phyloP scores from a whole-genome alignment of 1,140 invertebrate species.

The Dolichoris vasculosae region DNA sequence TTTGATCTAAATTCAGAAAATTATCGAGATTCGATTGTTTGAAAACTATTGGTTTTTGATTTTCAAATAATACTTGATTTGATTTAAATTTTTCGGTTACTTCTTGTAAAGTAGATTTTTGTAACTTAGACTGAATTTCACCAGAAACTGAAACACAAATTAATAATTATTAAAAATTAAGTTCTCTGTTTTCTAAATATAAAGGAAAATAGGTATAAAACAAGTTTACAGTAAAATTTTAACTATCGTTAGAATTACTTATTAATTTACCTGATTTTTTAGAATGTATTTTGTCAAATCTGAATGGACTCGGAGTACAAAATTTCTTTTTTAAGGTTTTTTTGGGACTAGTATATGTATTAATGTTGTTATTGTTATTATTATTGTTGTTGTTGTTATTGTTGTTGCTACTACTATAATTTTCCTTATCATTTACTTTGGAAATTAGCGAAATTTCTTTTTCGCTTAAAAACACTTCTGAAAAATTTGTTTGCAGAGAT shows the following conservation, averaged over 20 bases:
- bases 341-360: conserved; percentile 23
- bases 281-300: conserved; percentile 40
- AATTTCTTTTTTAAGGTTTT: conserved; percentile 34
- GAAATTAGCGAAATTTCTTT: background rate
- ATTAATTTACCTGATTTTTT: conserved; percentile 28
- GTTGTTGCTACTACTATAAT: background rate
- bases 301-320: conserved; percentile 41
- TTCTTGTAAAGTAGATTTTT: conserved; percentile 27
- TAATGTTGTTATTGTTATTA: conserved; percentile 22
- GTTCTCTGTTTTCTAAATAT: background rate
- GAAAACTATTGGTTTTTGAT: conserved; percentile 47
- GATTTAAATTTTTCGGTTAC: conserved; percentile 41
- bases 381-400: conserved; percentile 7
- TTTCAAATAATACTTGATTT: conserved; percentile 56
- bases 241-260: background rate
- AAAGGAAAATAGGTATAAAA: background rate
- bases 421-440: background rate
- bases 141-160: conserved; percentile 3
- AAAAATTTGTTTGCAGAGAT: background rate
- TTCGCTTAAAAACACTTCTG: conserved; percentile 8
- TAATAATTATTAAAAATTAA: conserved; percentile 6
- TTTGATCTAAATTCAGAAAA: conserved; percentile 62
- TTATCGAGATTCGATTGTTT: conserved; percentile 63
- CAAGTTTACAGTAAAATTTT: too few relatives aligned
- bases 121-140: conserved; percentile 34